Percentiles rank a stretch among this genome's conserved stretches.
Evolutionary conservation across 2,113 vertebrate species (phyloP).

Genomic region (Stegostoma tigrinum): DNA sequence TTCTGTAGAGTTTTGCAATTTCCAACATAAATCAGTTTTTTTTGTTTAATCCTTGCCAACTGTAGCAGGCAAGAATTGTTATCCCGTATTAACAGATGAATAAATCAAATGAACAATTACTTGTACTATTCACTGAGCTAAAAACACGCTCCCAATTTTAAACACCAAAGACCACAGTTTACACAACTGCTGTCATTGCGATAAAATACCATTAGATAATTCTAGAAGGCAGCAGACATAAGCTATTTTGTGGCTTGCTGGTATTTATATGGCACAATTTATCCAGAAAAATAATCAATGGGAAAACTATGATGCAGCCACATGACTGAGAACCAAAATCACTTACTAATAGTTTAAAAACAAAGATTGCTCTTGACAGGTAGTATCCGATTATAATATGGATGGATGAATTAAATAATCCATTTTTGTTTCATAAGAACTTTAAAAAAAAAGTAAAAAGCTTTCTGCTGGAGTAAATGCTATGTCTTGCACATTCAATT

Average conservation of each 20-base stretch:
- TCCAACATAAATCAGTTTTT: background rate
- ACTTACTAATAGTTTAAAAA: background rate
- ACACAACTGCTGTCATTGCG: background rate
- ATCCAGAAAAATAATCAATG: background rate
- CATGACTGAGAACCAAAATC: background rate
- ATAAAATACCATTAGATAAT: background rate
- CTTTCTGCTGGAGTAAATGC: background rate
- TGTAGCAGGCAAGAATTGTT: background rate
- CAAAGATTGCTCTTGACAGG: background rate
- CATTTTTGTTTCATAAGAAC: background rate
- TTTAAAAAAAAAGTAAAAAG: background rate
- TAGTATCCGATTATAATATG: background rate
- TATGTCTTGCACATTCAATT: slow-evolving; percentile 5
- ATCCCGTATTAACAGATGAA: background rate
- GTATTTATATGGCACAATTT: background rate
- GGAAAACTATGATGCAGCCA: background rate
- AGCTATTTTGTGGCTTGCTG: background rate
- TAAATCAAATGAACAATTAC: background rate
- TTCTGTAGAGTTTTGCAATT: background rate
- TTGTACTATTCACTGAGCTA: background rate
- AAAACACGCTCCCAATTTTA: background rate
- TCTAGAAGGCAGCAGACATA: background rate
- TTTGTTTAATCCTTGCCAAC: background rate
- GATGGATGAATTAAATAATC: slow-evolving; percentile 12
- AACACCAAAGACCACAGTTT: background rate